phyloP scores from a whole-genome alignment of 2,113 vertebrate genomes.

The Takifugu bimaculatus region DNA sequence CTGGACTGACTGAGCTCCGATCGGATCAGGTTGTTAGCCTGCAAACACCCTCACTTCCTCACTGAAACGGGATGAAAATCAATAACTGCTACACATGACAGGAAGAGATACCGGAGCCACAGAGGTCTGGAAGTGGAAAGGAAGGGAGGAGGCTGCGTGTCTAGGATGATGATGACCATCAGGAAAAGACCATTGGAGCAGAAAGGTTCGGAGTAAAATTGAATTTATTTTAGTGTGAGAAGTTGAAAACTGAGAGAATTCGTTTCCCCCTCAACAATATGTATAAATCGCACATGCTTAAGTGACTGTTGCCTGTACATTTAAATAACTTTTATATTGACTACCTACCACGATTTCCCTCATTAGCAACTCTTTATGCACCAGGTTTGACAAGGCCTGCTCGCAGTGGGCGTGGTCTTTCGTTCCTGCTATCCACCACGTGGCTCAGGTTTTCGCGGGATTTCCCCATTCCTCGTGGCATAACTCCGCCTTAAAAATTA shows the following conservation, averaged over 20 bases:
- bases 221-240: background rate
- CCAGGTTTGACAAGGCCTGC: background rate
- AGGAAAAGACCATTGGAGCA: background rate
- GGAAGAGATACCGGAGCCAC: slow-evolving; percentile 13
- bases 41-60: slow-evolving; percentile 16
- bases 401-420: slow-evolving; percentile 1
- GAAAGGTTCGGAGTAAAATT: background rate
- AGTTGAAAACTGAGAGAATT: no score
- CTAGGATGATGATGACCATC: no score
- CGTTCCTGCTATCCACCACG: background rate
- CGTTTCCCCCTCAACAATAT: no score
- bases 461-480: background rate
- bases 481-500: background rate
- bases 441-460: background rate
- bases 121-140: background rate
- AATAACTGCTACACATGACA: slow-evolving; percentile 15
- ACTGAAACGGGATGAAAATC: slow-evolving; percentile 32
- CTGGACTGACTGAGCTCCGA: background rate
- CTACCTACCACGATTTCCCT: no score
- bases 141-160: no score
- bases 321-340: no score
- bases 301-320: no score
- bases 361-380: no score
- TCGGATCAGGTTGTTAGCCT: slow-evolving; percentile 1
- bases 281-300: no score